These are phyloP conservation scores for Myotis lucifugus DNA, from an alignment of 2,113 vertebrate species.

Conservation along the genomic window DNA sequence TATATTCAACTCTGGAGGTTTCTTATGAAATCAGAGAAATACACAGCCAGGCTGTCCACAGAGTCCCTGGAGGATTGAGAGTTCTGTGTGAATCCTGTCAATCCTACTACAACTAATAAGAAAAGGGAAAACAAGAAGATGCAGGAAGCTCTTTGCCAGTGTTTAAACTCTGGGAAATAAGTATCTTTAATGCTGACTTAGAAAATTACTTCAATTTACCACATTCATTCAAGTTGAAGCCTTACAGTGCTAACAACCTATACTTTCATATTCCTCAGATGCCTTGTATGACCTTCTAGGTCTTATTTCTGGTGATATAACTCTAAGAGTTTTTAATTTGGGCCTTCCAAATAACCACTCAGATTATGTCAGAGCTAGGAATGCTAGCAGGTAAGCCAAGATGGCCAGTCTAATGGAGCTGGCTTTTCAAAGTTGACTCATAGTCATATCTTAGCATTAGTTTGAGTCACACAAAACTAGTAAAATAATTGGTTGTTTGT, in stretches of 20 bases:
- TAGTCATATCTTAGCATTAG: background rate
- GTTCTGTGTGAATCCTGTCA: constrained; percentile 9
- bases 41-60: background rate
- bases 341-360: background rate
- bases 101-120: constrained; percentile 17
- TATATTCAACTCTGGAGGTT: constrained; percentile 12
- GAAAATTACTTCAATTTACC: constrained; percentile 33
- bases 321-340: background rate
- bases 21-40: constrained; percentile 52
- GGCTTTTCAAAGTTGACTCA: background rate
- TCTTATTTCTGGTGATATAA: background rate
- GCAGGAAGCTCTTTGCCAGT: background rate
- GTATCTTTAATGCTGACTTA: background rate
- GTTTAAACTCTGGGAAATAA: constrained; percentile 41
- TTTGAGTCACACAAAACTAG: background rate
- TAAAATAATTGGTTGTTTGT: background rate
- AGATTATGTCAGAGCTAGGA: background rate
- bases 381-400: background rate
- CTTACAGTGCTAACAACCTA: background rate
- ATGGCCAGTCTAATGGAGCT: background rate
- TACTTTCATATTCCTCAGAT: background rate
- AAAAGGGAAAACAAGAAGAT: background rate
- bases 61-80: constrained; percentile 6
- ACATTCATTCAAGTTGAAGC: background rate
- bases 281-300: background rate